Conservation (phyloP, 2,113 vertebrate genomes). For the Actenoides lindsayi region DNA sequence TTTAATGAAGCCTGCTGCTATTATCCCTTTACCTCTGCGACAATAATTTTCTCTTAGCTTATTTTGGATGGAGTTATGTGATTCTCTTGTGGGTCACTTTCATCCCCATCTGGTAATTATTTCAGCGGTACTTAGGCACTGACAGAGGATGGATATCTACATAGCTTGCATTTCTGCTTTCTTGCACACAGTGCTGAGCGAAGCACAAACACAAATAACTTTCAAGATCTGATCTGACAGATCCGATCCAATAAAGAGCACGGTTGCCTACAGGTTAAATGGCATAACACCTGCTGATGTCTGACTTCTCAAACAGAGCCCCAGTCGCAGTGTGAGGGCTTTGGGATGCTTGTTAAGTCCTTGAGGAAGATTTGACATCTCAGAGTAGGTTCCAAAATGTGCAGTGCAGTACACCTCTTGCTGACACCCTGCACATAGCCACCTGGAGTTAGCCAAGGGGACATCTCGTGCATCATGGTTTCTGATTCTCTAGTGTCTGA, state of each 20-base stretch:
- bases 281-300: background rate
- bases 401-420: background rate
- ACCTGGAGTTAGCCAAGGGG: background rate
- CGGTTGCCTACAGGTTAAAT: background rate
- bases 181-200: background rate
- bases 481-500: background rate
- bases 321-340: background rate
- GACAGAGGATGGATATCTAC: background rate
- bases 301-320: background rate
- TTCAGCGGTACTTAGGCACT: background rate
- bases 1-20: background rate
- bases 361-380: background rate
- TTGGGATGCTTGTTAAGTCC: background rate
- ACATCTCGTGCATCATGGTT: fast-evolving
- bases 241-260: background rate
- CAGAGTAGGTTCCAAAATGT: background rate
- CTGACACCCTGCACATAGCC: background rate
- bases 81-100: background rate
- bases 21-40: background rate
- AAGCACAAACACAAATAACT: background rate
- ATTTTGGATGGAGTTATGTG: background rate
- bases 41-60: background rate
- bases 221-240: background rate
- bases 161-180: background rate
- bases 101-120: slow-evolving; percentile 17